Percentiles rank a stretch among this genome's conserved stretches.
Conservation (phyloP, 2,797 vertebrate genomes). For the Halcyon smyrnensis region DNA sequence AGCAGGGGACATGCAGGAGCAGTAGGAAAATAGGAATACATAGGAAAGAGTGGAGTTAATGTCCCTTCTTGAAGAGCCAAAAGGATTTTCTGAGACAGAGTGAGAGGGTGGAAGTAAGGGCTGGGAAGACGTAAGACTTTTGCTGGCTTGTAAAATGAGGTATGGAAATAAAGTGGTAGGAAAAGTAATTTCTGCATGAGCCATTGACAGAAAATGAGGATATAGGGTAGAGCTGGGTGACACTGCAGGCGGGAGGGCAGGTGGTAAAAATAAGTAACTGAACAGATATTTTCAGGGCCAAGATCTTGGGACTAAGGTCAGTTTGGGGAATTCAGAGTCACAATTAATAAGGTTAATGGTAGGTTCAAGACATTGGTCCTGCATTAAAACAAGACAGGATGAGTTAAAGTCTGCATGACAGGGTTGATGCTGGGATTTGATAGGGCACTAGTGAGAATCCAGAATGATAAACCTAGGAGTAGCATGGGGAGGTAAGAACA, state of each 20-base stretch:
- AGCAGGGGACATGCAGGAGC: neutral
- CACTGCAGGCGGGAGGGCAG: neutral
- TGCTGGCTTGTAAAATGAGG: neutral
- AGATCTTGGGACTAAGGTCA: neutral
- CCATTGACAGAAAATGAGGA: constrained; percentile 8
- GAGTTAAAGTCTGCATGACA: neutral
- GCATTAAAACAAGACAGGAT: neutral
- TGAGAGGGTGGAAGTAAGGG: neutral
- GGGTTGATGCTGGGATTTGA: neutral
- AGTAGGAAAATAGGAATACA: neutral
- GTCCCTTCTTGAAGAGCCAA: neutral
- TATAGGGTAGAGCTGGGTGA: neutral
- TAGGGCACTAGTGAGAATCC: neutral
- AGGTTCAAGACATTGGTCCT: neutral
- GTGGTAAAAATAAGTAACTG: neutral
- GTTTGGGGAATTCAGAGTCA: neutral
- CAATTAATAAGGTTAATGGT: neutral
- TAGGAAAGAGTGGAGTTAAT: neutral
- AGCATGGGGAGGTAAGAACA: neutral
- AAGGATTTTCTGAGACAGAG: neutral
- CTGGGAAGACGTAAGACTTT: neutral
- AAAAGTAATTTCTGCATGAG: constrained; percentile 9
- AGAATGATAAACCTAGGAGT: neutral
- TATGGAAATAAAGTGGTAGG: constrained; percentile 3
- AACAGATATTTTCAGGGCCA: neutral